These are phyloP conservation scores for Gymnosoma rotundatum DNA, from an alignment of 2,888 invertebrate species.

Conservation along the genomic window DNA sequence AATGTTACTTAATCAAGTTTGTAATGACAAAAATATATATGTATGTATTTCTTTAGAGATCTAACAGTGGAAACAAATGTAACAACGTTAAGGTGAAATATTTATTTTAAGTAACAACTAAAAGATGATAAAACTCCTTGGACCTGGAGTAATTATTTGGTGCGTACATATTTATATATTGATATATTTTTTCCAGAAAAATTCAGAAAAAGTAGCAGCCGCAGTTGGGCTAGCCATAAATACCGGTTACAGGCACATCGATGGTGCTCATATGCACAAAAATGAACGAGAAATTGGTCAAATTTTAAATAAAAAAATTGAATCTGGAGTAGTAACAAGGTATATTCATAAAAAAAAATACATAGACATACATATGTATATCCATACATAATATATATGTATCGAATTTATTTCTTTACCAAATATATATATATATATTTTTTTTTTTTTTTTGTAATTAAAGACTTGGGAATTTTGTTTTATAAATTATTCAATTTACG, in stretches of 20 bases:
- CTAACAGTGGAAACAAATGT: neutral
- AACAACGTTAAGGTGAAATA: neutral
- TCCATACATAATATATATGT: too few relatives aligned
- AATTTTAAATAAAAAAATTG: conserved; percentile 86
- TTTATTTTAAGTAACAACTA: neutral
- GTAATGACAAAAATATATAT: too few relatives aligned
- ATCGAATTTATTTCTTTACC: neutral
- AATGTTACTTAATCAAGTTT: neutral
- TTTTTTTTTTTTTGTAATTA: too few relatives aligned
- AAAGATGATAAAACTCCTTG: too few relatives aligned
- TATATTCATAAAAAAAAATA: too few relatives aligned
- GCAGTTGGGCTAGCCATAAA: conserved; percentile 89
- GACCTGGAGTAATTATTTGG: too few relatives aligned
- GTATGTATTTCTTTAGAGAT: neutral
- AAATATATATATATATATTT: neutral
- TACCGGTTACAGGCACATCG: conserved; percentile 90
- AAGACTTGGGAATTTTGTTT: too few relatives aligned
- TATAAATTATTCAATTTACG: too few relatives aligned
- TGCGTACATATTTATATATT: too few relatives aligned
- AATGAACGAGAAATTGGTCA: conserved; percentile 89
- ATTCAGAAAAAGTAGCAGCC: conserved; percentile 85
- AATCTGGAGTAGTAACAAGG: conserved; percentile 82
- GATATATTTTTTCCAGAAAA: conserved; percentile 75
- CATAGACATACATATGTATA: too few relatives aligned
- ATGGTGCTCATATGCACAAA: conserved; percentile 87